phyloP scores from a whole-genome alignment of 2,888 invertebrate species.

The Sinelater perroti region DNA sequence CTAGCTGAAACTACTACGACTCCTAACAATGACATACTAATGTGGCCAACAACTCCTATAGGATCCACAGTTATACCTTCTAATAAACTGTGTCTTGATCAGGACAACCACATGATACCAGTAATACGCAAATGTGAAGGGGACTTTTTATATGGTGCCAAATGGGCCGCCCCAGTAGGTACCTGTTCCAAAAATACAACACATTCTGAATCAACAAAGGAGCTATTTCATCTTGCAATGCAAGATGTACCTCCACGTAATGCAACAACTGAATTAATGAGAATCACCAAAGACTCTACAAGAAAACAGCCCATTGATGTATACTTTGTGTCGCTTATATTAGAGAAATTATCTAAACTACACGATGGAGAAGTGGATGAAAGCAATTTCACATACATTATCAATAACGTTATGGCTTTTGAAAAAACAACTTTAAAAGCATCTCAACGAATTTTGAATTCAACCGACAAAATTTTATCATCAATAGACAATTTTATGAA shows the following conservation, averaged over 20 bases:
- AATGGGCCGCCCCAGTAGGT: constrained; percentile 58
- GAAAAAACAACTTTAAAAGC: constrained; percentile 54
- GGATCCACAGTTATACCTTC: constrained; percentile 64
- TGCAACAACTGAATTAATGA: constrained; percentile 7
- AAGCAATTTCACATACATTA: constrained; percentile 59
- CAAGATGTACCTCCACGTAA: constrained; percentile 18
- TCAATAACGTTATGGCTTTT: constrained; percentile 63
- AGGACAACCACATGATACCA: constrained; percentile 66
- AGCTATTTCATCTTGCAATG: constrained; percentile 17
- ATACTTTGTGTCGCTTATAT: constrained; percentile 14
- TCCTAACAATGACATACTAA: constrained; percentile 19
- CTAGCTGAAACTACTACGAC: constrained; percentile 10
- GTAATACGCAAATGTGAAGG: constrained; percentile 65
- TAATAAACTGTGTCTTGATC: constrained; percentile 60
- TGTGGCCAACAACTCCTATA: constrained; percentile 61
- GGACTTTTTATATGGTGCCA: constrained; percentile 65
- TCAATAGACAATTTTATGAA: constrained; percentile 65
- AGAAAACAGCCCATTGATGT: constrained; percentile 16
- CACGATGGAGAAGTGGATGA: constrained; percentile 3
- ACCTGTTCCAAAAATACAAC: constrained; percentile 6
- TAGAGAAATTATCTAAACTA: not conserved
- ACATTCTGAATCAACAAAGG: constrained; percentile 18
- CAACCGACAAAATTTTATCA: constrained; percentile 69
- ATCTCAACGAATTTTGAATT: constrained; percentile 65
- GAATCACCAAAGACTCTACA: constrained; percentile 10